phyloP scores from a whole-genome alignment of 2,113 vertebrate species.

The Baryphthengus martii region DNA sequence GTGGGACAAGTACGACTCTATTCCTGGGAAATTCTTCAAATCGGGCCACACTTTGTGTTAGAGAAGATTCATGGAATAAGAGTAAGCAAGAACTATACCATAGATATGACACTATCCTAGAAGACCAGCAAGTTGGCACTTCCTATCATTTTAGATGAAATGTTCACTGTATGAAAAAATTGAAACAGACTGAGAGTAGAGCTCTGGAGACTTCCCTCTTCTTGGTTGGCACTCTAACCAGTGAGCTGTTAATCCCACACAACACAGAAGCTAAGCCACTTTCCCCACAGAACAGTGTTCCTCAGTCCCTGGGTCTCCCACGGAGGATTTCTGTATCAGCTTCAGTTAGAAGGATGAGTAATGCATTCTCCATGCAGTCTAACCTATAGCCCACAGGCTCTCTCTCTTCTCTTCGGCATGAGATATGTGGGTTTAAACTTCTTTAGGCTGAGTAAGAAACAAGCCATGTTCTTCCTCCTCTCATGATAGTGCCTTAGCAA shows the following conservation, averaged over 20 bases:
- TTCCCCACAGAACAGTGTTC: background rate
- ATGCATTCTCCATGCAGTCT: background rate
- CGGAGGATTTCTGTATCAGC: background rate
- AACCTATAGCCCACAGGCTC: background rate
- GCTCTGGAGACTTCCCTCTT: background rate
- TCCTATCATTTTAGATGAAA: background rate
- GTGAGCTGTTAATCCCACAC: background rate
- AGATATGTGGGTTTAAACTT: background rate
- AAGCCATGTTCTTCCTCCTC: background rate
- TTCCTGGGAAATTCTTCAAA: background rate
- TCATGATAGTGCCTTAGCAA: background rate
- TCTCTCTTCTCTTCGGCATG: background rate
- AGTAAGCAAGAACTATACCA: background rate
- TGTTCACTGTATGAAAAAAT: background rate
- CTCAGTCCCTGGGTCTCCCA: background rate
- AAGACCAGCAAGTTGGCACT: background rate
- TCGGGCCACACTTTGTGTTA: background rate
- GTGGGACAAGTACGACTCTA: background rate
- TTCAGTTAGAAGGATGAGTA: background rate
- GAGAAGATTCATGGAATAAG: background rate
- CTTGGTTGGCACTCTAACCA: background rate
- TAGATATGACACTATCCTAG: background rate
- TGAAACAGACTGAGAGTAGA: background rate
- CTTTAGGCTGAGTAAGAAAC: background rate
- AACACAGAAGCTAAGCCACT: background rate